These are phyloP conservation scores for Siphamia tubifer DNA, from an alignment of 2,113 vertebrate species.

Conservation along the genomic window DNA sequence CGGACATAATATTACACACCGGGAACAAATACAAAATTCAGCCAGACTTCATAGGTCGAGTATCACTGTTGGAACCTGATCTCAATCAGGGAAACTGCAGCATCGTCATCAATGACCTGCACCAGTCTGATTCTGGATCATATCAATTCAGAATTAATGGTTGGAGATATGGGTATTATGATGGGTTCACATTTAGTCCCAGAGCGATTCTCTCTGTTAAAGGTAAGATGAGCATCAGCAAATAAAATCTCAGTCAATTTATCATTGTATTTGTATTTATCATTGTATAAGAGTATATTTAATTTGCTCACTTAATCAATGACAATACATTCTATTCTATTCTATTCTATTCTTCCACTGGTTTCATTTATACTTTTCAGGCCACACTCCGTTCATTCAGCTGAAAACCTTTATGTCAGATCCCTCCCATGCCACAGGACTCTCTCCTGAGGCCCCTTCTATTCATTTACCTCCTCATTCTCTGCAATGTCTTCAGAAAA, in stretches of 20 bases:
- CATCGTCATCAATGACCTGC: conserved; percentile 52
- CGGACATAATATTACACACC: conserved; percentile 16
- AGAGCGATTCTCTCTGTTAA: conserved; percentile 14
- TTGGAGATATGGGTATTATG: rapidly evolving
- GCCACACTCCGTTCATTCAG: too few relatives aligned
- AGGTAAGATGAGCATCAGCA: conserved; percentile 23
- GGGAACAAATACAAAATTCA: neutral
- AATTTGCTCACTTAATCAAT: too few relatives aligned
- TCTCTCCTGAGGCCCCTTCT: too few relatives aligned
- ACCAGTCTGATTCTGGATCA: conserved; percentile 38
- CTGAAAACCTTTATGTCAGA: too few relatives aligned
- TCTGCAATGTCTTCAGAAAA: too few relatives aligned
- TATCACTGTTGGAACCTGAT: conserved; percentile 36
- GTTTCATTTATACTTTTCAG: too few relatives aligned
- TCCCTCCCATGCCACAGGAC: too few relatives aligned
- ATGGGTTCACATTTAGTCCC: neutral
- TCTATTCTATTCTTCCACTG: too few relatives aligned
- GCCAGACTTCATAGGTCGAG: neutral
- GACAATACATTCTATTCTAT: too few relatives aligned
- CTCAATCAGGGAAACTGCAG: conserved; percentile 27
- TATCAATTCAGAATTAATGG: conserved; percentile 46
- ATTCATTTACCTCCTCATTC: too few relatives aligned
- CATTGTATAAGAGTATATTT: too few relatives aligned
- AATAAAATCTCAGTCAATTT: neutral
- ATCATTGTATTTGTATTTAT: neutral